Conservation (phyloP, 2,113 vertebrate genomes). For the Odontesthes bonariensis region DNA sequence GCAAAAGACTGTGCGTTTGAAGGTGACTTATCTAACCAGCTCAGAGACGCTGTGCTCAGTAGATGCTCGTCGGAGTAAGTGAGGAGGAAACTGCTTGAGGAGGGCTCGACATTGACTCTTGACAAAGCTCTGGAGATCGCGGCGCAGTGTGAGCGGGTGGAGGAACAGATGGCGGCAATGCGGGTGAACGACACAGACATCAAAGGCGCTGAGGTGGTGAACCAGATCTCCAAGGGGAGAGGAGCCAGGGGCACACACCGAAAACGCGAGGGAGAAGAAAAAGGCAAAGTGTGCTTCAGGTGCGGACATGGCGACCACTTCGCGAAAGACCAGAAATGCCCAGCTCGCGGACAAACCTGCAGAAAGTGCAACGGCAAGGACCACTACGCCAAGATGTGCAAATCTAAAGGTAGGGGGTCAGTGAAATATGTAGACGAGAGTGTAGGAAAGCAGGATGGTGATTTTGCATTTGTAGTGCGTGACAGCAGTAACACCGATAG, state of each 20-base stretch:
- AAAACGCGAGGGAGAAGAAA: not conserved
- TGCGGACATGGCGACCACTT: not conserved
- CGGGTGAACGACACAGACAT: too few species aligned
- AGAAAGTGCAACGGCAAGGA: constrained; percentile 6
- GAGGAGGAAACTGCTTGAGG: not conserved
- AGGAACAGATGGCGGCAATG: not conserved
- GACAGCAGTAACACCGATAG: too few species aligned
- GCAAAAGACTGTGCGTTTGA: not conserved
- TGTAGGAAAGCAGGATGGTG: too few species aligned
- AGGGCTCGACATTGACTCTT: not conserved
- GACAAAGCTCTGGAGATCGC: not conserved
- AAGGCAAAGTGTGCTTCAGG: not conserved
- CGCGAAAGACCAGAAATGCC: constrained; percentile 3
- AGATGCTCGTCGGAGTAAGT: not conserved
- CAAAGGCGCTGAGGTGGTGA: not conserved
- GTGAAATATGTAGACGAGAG: not conserved
- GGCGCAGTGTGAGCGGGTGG: not conserved
- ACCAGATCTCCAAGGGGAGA: not conserved
- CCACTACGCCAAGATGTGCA: not conserved
- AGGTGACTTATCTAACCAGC: not conserved
- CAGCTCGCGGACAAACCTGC: constrained; percentile 4
- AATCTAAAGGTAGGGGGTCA: not conserved
- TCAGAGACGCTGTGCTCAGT: constrained; percentile 3
- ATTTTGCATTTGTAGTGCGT: too few species aligned
- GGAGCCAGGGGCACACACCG: not conserved